phyloP scores from a whole-genome alignment of 2,113 vertebrate genomes.

The Craseonycteris thonglongyai region DNA sequence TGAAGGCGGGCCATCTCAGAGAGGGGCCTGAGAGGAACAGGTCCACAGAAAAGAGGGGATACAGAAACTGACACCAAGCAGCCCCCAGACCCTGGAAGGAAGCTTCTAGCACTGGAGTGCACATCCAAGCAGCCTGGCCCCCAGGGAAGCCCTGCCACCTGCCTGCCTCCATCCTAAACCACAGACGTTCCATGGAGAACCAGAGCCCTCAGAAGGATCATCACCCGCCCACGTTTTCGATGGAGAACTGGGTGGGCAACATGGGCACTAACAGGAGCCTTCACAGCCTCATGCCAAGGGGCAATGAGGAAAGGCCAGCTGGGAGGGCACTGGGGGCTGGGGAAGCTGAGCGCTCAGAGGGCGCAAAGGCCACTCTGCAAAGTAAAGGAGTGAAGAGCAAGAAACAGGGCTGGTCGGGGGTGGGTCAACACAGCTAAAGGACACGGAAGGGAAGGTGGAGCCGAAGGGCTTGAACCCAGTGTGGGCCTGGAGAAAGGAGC shows the following conservation, averaged over 20 bases:
- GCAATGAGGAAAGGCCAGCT: not conserved
- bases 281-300: not conserved
- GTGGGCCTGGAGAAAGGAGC: not conserved
- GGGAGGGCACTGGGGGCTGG: not conserved
- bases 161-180: not conserved
- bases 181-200: not conserved
- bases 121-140: not conserved
- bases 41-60: not conserved
- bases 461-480: accelerated
- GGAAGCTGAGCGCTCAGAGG: not conserved
- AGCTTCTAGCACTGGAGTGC: not conserved
- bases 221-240: not conserved
- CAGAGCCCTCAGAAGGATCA: not conserved
- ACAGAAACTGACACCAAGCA: not conserved
- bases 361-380: not conserved
- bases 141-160: not conserved
- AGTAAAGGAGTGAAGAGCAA: not conserved
- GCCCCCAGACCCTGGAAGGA: too few species aligned
- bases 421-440: not conserved
- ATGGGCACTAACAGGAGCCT: too few species aligned
- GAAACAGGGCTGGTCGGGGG: not conserved
- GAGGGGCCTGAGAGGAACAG: not conserved
- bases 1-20: not conserved
- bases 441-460: not conserved
- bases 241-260: not conserved